Conservation (phyloP, 2,113 vertebrate genomes). For the Danionella cerebrum region DNA sequence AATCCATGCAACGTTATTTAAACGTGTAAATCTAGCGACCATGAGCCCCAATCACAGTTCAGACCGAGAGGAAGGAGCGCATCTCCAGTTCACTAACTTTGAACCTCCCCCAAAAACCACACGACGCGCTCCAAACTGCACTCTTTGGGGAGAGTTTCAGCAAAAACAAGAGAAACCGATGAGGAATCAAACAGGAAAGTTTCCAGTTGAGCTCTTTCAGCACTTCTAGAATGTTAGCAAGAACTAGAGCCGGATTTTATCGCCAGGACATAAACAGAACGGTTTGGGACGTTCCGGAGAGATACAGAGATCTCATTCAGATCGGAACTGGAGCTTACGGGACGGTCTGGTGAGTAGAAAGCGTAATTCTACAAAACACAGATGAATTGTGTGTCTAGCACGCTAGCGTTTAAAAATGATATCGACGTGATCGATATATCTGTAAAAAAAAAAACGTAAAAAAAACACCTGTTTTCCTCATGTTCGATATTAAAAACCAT, state of each 20-base stretch:
- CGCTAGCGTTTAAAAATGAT: too few relatives aligned
- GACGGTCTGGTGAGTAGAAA: slow-evolving; percentile 84
- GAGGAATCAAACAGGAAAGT: not conserved
- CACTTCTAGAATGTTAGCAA: slow-evolving; percentile 49
- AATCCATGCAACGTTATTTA: not conserved
- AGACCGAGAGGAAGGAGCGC: not conserved
- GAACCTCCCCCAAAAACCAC: not conserved
- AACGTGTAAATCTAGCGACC: too few relatives aligned
- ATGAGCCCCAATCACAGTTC: too few relatives aligned
- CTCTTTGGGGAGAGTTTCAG: not conserved
- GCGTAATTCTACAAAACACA: too few relatives aligned
- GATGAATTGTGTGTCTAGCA: too few relatives aligned
- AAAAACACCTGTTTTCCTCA: too few relatives aligned
- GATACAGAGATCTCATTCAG: slow-evolving; percentile 78
- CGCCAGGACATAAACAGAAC: slow-evolving; percentile 82
- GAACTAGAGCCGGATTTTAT: slow-evolving; percentile 70
- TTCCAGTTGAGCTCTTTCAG: not conserved
- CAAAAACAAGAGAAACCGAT: not conserved
- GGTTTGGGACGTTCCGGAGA: slow-evolving; percentile 79
- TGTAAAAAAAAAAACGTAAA: too few relatives aligned
- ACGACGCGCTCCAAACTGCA: not conserved
- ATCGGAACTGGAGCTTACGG: slow-evolving; percentile 89
- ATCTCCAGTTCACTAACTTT: not conserved
- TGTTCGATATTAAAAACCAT: too few relatives aligned
- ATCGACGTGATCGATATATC: too few relatives aligned